Evolutionary conservation across 2,888 invertebrate genomes (phyloP), one percentile per base, ranked within the genome.

Genomic region (Zaprionus obscuricornis): DNA sequence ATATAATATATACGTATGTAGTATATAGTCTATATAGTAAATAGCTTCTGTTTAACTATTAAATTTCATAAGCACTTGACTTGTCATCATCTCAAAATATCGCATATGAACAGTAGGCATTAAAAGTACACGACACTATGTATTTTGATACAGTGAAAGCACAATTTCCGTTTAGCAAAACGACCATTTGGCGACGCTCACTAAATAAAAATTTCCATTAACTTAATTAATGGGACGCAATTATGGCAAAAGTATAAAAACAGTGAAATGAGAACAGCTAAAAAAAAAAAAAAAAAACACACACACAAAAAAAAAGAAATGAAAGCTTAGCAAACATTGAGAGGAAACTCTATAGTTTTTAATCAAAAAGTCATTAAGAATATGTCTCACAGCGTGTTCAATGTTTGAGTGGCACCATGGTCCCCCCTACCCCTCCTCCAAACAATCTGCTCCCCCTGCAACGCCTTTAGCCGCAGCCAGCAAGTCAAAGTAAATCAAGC

Each of bases 181-280:
- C 27, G 43, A 45, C 37, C 42, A 47, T 39, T 57, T 65, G 51
- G 60, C 55, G 70, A 36, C 62, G 74, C 50, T 55, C 49, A 54
- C 62, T 58, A 78, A 74, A 86, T 81, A 73, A 77, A 67, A 86
- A 81, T 77, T 74, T 77, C 81, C 86, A 81, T 81, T 86, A 81
- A 81, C 60, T 81, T 86, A 81, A 81, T 81, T 81, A 81, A 85
- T 86, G 67, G 52, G 59, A 56, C 39, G 55, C 66, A 76, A 76
- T 85, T 66, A 86, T 68, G 85, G 67, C 55, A n/a, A n/a, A n/a
- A n/a, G n/a, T n/a, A n/a, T n/a, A n/a, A n/a, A n/a, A n/a, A n/a
- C n/a, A n/a, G n/a, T n/a, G n/a, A n/a, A n/a, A n/a, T n/a, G n/a
- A n/a, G n/a, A n/a, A n/a, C n/a, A n/a, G n/a, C n/a, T n/a, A n/a